A percentile compares a stretch with the other conserved stretches of the same genome.
phyloP scores from a whole-genome alignment of 1,140 invertebrate species.

The Acyrthosiphon pisum region DNA sequence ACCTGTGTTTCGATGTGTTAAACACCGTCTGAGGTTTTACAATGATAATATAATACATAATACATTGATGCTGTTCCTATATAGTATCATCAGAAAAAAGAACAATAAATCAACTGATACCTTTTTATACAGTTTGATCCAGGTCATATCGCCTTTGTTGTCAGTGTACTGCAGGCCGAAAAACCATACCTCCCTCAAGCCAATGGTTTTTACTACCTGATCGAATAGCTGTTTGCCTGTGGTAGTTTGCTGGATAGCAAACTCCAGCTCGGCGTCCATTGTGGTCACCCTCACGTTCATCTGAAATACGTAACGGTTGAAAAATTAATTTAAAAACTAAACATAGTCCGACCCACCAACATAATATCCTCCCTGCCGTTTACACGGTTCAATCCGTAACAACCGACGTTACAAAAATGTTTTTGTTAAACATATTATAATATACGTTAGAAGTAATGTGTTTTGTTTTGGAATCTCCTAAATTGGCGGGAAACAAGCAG shows the following conservation, averaged over 20 bases:
- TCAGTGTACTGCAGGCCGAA: conserved; percentile 99
- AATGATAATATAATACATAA: background rate
- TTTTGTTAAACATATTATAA: background rate
- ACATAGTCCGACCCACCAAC: background rate
- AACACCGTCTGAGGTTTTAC: background rate
- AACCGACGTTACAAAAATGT: no score
- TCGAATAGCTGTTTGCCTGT: conserved; percentile 99
- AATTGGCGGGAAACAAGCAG: conserved; percentile 44
- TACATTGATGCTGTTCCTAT: background rate
- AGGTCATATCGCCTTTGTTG: conserved; percentile 95
- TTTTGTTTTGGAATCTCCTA: background rate
- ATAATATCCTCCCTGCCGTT: background rate
- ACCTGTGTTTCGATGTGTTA: background rate
- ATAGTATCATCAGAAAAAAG: background rate
- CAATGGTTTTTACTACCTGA: conserved; percentile 99
- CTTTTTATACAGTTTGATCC: conserved; percentile 99
- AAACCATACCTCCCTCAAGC: conserved; percentile 99
- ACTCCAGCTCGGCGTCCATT: conserved; percentile 99
- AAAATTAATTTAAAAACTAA: background rate
- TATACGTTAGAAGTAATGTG: background rate
- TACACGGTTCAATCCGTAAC: background rate
- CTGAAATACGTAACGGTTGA: conserved; percentile 66
- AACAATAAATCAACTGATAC: conserved; percentile 67
- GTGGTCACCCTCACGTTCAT: conserved; percentile 99
- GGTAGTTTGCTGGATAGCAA: conserved; percentile 99